phyloP scores from a whole-genome alignment of 2,113 vertebrate species.

The Carassius gibelio region DNA sequence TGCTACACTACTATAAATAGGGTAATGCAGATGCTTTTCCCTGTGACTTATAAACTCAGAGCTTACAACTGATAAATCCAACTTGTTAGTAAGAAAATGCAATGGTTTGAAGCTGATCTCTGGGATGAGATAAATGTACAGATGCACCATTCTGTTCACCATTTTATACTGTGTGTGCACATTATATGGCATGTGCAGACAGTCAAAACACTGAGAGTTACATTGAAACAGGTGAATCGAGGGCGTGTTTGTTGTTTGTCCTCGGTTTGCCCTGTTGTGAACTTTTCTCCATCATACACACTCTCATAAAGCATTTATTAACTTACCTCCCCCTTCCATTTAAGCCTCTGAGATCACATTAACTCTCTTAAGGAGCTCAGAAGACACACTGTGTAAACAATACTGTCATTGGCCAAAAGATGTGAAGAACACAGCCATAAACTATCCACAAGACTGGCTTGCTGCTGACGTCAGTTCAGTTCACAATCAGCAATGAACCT shows the following conservation, averaged over 20 bases:
- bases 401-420: background rate
- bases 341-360: background rate
- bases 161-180: background rate
- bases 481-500: background rate
- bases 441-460: background rate
- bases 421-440: conserved; percentile 1
- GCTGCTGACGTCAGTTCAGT: background rate
- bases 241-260: background rate
- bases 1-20: conserved; percentile 13
- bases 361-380: background rate
- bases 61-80: conserved; percentile 28
- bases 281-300: conserved; percentile 2
- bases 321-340: background rate
- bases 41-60: conserved; percentile 13
- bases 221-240: background rate
- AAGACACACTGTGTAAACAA: conserved; percentile 13
- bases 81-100: background rate
- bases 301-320: conserved; percentile 17
- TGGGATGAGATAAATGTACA: background rate
- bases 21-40: conserved; percentile 3
- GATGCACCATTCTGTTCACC: background rate
- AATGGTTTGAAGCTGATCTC: background rate
- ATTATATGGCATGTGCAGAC: background rate
- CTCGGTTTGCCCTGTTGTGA: conserved; percentile 1
- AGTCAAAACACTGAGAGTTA: background rate